Evolutionary conservation across 2,888 invertebrate genomes (phyloP).

Genomic region (Pegoplata infirma): DNA sequence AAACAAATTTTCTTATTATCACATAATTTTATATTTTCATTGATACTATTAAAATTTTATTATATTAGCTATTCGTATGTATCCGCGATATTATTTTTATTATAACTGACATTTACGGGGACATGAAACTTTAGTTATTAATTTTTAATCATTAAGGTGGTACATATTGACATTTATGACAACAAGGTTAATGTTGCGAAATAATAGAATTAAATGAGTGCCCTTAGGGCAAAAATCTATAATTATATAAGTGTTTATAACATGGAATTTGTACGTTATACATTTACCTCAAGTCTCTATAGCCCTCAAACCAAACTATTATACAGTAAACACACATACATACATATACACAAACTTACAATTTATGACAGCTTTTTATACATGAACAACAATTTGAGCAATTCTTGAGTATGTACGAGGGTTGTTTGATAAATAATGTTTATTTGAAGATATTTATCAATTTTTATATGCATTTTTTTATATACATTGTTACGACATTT

Average conservation of each 20-base stretch:
- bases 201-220: slow-evolving; percentile 74
- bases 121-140: slow-evolving; percentile 48
- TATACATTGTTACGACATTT: too few relatives aligned
- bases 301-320: neutral
- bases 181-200: slow-evolving; percentile 69
- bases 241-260: slow-evolving; percentile 59
- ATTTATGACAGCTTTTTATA: neutral
- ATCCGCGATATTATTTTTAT: slow-evolving; percentile 3
- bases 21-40: slow-evolving; percentile 4
- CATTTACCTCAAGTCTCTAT: neutral
- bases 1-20: neutral
- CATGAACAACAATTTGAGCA: neutral
- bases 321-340: neutral
- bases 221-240: slow-evolving; percentile 55
- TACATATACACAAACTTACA: neutral
- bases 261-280: slow-evolving; percentile 39
- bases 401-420: too few relatives aligned
- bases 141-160: slow-evolving; percentile 51
- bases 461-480: too few relatives aligned
- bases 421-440: too few relatives aligned
- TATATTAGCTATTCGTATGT: too few relatives aligned
- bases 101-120: slow-evolving; percentile 39
- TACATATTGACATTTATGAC: slow-evolving; percentile 51
- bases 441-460: too few relatives aligned
- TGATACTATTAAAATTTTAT: too few relatives aligned